A percentile compares a stretch with the other conserved stretches of the same genome.
Evolutionary conservation across 1,140 invertebrate genomes (phyloP).

Genomic region (Philotrypesis tridentata): DNA sequence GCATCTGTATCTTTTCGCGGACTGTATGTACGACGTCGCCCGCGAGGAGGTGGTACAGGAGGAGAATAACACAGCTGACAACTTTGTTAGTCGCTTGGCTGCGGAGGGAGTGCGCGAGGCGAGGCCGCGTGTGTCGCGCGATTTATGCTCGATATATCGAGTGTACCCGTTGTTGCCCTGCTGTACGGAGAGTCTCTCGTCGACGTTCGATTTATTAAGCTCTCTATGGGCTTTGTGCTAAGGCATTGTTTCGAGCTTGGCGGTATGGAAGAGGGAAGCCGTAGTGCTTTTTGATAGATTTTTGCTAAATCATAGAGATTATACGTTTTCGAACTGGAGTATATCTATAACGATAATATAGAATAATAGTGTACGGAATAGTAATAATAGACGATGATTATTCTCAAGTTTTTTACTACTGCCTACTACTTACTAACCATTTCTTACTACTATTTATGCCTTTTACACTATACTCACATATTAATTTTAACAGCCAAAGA

Average conservation of each 20-base stretch:
- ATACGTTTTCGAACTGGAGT: too few relatives aligned
- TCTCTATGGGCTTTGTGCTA: background rate
- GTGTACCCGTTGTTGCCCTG: background rate
- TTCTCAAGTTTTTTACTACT: too few relatives aligned
- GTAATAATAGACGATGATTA: too few relatives aligned
- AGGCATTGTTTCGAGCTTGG: background rate
- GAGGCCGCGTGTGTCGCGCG: background rate
- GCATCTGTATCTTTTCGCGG: background rate
- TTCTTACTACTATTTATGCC: too few relatives aligned
- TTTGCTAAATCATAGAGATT: too few relatives aligned
- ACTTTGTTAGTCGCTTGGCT: background rate
- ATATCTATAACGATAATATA: too few relatives aligned
- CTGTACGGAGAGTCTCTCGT: background rate
- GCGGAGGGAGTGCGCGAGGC: background rate
- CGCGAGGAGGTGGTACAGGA: conserved; percentile 11
- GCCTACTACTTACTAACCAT: too few relatives aligned
- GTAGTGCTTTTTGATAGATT: too few relatives aligned
- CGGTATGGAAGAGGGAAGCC: too few relatives aligned
- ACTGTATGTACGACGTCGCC: background rate
- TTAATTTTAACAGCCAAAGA: too few relatives aligned
- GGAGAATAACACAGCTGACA: conserved; percentile 8
- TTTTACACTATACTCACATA: too few relatives aligned
- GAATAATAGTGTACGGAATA: too few relatives aligned
- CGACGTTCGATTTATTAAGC: background rate
- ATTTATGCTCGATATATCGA: background rate